Conservation (phyloP, 2,888 invertebrate genomes). For the Lepidochitona cinerea region DNA sequence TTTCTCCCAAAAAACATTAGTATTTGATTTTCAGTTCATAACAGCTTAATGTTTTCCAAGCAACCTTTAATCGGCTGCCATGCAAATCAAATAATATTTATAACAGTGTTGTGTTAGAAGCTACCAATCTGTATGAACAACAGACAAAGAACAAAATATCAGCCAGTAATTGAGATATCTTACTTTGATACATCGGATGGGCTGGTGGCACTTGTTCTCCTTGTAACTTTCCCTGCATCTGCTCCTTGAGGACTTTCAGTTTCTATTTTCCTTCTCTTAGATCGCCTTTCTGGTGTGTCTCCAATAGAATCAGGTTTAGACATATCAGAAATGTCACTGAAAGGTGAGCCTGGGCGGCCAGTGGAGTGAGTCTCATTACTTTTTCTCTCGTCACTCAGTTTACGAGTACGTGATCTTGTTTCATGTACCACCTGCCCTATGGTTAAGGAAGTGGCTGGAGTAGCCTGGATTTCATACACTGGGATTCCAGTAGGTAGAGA, state of each 20-base stretch:
- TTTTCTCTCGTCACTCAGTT: slow-evolving; percentile 31
- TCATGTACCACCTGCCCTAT: slow-evolving; percentile 8
- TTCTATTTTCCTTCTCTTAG: background rate
- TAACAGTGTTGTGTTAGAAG: too few relatives aligned
- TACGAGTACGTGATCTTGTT: slow-evolving; percentile 19
- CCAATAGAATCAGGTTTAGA: slow-evolving; percentile 27
- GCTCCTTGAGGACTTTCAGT: background rate
- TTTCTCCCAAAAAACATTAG: too few relatives aligned
- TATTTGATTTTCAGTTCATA: too few relatives aligned
- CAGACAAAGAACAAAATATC: too few relatives aligned
- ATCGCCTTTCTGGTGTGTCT: slow-evolving; percentile 7
- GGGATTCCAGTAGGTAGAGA: slow-evolving; percentile 16
- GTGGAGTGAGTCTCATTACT: slow-evolving; percentile 26
- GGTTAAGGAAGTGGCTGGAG: slow-evolving; percentile 4
- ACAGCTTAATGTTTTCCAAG: too few relatives aligned
- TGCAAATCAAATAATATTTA: too few relatives aligned
- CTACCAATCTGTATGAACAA: too few relatives aligned
- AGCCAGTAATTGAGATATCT: too few relatives aligned
- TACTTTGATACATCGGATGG: too few relatives aligned
- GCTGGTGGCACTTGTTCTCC: background rate
- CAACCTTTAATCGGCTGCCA: too few relatives aligned
- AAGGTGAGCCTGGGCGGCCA: slow-evolving; percentile 33
- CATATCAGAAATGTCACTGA: slow-evolving; percentile 46
- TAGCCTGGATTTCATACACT: slow-evolving; percentile 12
- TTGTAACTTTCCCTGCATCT: background rate